These are phyloP conservation scores for Odontocolon sp. DNA, from an alignment of 2,888 invertebrate genomes.

Conservation along the genomic window DNA sequence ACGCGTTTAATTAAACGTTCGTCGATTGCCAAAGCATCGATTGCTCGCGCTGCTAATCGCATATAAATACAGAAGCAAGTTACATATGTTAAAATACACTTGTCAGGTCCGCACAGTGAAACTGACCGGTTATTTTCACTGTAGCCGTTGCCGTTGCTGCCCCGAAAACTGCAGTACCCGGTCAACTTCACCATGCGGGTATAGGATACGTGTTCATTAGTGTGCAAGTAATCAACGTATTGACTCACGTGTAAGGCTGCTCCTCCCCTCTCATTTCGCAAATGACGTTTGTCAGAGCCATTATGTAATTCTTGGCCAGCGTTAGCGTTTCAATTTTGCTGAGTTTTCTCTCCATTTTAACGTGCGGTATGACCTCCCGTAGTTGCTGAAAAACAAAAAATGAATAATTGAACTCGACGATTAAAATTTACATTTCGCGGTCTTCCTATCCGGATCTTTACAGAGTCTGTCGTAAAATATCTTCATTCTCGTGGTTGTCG, in stretches of 20 bases:
- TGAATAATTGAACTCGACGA: conserved; percentile 9
- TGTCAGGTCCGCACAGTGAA: too few relatives aligned
- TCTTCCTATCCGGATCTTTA: background rate
- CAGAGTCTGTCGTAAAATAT: background rate
- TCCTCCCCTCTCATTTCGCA: conserved; percentile 89
- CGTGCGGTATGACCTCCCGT: conserved; percentile 90
- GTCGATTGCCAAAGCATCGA: conserved; percentile 9
- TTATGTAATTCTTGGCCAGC: conserved; percentile 91
- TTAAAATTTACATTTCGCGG: background rate
- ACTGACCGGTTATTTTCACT: too few relatives aligned
- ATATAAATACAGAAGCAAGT: background rate
- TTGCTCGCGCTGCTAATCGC: conserved; percentile 4
- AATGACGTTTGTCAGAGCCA: conserved; percentile 90
- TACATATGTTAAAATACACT: too few relatives aligned
- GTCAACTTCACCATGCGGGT: too few relatives aligned
- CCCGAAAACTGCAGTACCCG: too few relatives aligned
- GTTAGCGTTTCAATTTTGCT: conserved; percentile 92
- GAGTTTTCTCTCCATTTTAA: conserved; percentile 88
- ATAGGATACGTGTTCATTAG: background rate
- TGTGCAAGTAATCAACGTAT: conserved; percentile 57
- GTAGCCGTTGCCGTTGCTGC: too few relatives aligned
- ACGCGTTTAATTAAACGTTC: conserved; percentile 13
- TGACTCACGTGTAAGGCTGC: conserved; percentile 85
- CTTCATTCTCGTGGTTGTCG: conserved; percentile 1
- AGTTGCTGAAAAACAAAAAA: conserved; percentile 83